phyloP scores from a whole-genome alignment of 2,888 invertebrate genomes.

The Chrysina gloriosa region DNA sequence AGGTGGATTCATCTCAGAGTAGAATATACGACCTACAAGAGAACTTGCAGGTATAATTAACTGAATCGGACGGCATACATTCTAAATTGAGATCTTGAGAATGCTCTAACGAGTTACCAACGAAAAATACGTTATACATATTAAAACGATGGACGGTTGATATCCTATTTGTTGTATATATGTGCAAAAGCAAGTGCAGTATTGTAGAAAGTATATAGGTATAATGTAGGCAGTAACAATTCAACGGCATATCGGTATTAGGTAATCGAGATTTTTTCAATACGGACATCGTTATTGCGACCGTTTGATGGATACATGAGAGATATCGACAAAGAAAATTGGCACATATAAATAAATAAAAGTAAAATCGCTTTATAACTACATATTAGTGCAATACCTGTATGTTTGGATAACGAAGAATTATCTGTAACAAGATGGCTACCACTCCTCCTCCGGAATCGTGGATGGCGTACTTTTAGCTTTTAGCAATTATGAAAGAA shows the following conservation, averaged over 20 bases:
- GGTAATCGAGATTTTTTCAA: conserved; percentile 46
- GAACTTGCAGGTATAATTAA: conserved; percentile 67
- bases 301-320: conserved; percentile 20
- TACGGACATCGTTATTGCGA: conserved; percentile 33
- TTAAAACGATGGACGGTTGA: conserved; percentile 35
- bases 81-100: conserved; percentile 56
- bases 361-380: conserved; percentile 12
- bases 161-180: conserved; percentile 28
- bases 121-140: conserved; percentile 19
- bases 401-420: conserved; percentile 3
- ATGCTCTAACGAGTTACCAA: conserved; percentile 42
- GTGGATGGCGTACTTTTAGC: conserved; percentile 26
- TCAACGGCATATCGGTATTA: conserved; percentile 40
- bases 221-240: not conserved
- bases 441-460: conserved; percentile 37
- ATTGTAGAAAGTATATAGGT: not conserved
- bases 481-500: conserved; percentile 30
- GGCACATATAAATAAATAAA: conserved; percentile 33
- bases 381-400: conserved; percentile 37
- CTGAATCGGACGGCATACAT: conserved; percentile 57
- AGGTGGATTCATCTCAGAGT: conserved; percentile 57
- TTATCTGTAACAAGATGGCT: conserved; percentile 49
- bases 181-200: conserved; percentile 25
- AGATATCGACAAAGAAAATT: conserved; percentile 27
- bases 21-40: conserved; percentile 63